phyloP scores from a whole-genome alignment of 2,888 invertebrate species.

The Pyralis farinalis region DNA sequence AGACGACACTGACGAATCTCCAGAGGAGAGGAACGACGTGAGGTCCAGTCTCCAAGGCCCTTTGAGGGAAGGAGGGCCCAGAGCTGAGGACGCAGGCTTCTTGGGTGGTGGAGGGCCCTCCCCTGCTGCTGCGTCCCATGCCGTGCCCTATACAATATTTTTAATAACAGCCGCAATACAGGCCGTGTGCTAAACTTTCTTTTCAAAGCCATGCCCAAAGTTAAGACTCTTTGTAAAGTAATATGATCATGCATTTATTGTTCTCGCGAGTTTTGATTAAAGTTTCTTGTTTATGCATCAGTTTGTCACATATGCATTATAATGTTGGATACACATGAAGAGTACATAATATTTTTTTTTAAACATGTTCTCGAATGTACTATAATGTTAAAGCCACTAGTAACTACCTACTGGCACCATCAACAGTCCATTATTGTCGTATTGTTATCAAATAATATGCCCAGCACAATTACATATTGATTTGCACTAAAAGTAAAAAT shows the following conservation, averaged over 20 bases:
- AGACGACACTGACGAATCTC: constrained; percentile 55
- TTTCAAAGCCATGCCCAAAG: constrained; percentile 49
- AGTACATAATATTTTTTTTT: too few species aligned
- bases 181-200: constrained; percentile 60
- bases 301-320: background rate
- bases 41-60: constrained; percentile 85
- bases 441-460: too few species aligned
- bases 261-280: constrained; percentile 36
- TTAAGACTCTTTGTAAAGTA: constrained; percentile 25
- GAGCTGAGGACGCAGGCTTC: constrained; percentile 66
- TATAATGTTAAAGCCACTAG: too few species aligned
- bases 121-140: constrained; percentile 33
- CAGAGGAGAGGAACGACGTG: constrained; percentile 74
- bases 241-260: constrained; percentile 32
- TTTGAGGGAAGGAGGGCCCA: constrained; percentile 81
- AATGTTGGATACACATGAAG: too few species aligned
- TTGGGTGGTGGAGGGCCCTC: constrained; percentile 57
- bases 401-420: too few species aligned
- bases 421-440: too few species aligned
- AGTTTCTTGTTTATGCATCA: constrained; percentile 25
- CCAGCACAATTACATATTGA: too few species aligned
- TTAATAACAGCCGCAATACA: constrained; percentile 59
- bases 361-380: too few species aligned
- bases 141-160: constrained; percentile 46
- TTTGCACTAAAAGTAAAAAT: too few species aligned